Conservation (phyloP, 2,797 vertebrate genomes). For the Agapornis canus region DNA sequence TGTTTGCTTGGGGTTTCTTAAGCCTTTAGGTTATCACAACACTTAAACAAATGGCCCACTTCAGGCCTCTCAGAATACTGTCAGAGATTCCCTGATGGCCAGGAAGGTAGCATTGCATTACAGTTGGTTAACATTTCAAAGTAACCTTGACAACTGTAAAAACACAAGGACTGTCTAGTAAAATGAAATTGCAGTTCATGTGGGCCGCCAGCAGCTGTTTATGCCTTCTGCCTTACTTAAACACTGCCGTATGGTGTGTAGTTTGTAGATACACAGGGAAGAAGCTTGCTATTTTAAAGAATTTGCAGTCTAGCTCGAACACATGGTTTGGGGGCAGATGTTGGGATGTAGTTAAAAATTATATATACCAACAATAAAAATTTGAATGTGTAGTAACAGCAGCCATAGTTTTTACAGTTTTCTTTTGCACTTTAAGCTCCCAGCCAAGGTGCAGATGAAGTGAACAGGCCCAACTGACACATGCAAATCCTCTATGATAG, state of each 20-base stretch:
- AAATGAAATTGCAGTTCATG: neutral
- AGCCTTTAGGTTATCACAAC: neutral
- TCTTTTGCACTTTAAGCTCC: neutral
- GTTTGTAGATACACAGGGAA: neutral
- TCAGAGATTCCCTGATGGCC: neutral
- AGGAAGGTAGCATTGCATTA: neutral
- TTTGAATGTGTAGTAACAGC: neutral
- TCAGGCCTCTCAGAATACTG: neutral
- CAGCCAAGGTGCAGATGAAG: neutral
- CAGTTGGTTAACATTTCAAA: neutral
- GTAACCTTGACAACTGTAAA: neutral
- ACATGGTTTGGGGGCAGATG: conserved; percentile 42
- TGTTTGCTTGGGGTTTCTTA: neutral
- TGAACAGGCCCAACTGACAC: neutral
- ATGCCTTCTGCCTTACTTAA: conserved; percentile 27
- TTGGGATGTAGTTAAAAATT: conserved; percentile 15
- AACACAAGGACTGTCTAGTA: neutral
- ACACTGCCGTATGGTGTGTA: neutral
- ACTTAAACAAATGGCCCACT: neutral
- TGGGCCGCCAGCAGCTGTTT: conserved; percentile 4
- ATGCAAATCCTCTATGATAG: neutral
- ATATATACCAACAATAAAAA: neutral
- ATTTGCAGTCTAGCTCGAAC: conserved; percentile 16
- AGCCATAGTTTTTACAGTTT: neutral
- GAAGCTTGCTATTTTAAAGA: conserved; percentile 9